These are phyloP conservation scores for Osmoderma eremita DNA, from an alignment of 2,888 invertebrate species.

Conservation along the genomic window DNA sequence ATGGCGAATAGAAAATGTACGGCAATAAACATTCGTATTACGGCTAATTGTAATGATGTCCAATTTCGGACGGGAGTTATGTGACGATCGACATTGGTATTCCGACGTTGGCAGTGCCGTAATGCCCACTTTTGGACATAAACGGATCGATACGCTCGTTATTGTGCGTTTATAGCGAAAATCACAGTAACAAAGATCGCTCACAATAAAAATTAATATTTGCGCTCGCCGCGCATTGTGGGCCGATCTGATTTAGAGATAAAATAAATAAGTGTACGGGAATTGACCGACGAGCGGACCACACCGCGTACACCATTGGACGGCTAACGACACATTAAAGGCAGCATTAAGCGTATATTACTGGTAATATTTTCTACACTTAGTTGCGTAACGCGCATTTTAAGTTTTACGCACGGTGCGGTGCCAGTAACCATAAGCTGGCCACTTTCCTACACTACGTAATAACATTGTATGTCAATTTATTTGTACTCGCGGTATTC, in stretches of 20 bases:
- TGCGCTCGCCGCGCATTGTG: conserved; percentile 39
- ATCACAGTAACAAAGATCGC: conserved; percentile 46
- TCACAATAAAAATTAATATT: conserved; percentile 50
- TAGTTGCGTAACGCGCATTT: conserved; percentile 26
- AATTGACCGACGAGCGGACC: conserved; percentile 14
- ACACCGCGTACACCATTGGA: conserved; percentile 23
- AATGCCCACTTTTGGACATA: conserved; percentile 39
- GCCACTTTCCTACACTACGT: conserved; percentile 20
- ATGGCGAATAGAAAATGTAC: conserved; percentile 43
- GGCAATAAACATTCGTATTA: conserved; percentile 49
- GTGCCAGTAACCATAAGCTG: conserved; percentile 31
- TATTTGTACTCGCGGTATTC: conserved; percentile 16
- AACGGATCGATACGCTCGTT: conserved; percentile 47
- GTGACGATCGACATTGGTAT: conserved; percentile 49
- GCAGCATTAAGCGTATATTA: conserved; percentile 28
- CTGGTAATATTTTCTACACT: conserved; percentile 28
- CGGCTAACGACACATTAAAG: conserved; percentile 33
- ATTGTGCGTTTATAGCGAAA: conserved; percentile 48
- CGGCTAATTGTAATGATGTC: conserved; percentile 51
- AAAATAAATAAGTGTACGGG: conserved; percentile 31
- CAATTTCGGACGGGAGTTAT: conserved; percentile 49
- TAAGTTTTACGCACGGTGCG: conserved; percentile 29
- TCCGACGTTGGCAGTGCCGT: conserved; percentile 41
- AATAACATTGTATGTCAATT: conserved; percentile 22
- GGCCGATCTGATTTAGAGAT: conserved; percentile 43